Evolutionary conservation across 2,113 vertebrate genomes (phyloP), one percentile per base, ranked within the genome.

Genomic region (Nanorana parkeri): DNA sequence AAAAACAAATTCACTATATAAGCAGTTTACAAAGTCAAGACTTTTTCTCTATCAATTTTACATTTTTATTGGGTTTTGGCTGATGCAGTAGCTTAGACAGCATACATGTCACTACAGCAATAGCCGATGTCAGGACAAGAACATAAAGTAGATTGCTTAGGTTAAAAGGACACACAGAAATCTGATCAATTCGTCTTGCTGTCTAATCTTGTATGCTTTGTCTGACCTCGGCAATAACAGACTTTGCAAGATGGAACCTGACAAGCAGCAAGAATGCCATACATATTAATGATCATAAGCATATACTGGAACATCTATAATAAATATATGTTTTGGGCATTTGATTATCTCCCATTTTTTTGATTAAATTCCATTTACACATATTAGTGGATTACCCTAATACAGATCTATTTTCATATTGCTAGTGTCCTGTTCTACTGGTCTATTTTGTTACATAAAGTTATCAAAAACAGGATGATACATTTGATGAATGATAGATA

Each of bases 51-150:
- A 28, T 74, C 54, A 32, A 21, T 74, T 74, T 74, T 36, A 60
- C 20, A 74, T 74, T 72, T n/a, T 74, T 54, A 74, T 74, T 74
- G 32, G 26, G 28, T 74, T 74, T n/a, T 36, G 71, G 28, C 19
- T 56, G 29, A 73, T 56, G 24, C 69, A 73, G 52, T 73, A 56
- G 51, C 51, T 54, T 29, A 19, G 69, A 32, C 51, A 74, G 28
- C 23, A 36, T 32, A 74, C 1, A 56, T 74, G 54, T 74, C 54
- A 74, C 11, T 29, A 56, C 23, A 19, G 54, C 4, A 13, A 72
- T 26, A 24, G 68, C 68, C 19, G 1, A 24, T 28, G 51, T 54
- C 47, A 26, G 21, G 8, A 26, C 17, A 4, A 24, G 16, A 54
- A 51, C 23, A 71, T 19, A 28, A 54, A 51, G 51, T 20, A 73